Evolutionary conservation across 2,113 vertebrate species (phyloP).

Genomic region (Microcebus murinus): DNA sequence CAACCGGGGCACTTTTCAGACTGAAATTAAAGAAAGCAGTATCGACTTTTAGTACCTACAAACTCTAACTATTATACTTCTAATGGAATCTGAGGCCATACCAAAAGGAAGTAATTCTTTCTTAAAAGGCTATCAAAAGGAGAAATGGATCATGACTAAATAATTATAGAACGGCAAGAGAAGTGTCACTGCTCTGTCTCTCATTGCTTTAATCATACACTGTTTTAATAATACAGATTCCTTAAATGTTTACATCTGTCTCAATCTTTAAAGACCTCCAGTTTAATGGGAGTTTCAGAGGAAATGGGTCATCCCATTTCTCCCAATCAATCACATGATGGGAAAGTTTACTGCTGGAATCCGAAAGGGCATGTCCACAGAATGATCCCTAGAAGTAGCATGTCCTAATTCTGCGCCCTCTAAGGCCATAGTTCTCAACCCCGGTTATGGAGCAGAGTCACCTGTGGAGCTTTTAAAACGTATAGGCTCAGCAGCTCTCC

Average conservation of each 20-base stretch:
- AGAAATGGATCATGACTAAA: not conserved
- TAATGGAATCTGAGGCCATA: not conserved
- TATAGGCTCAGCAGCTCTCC: not conserved
- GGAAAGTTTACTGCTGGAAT: not conserved
- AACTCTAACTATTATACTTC: not conserved
- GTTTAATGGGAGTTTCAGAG: not conserved
- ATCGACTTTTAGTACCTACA: not conserved
- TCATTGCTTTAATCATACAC: not conserved
- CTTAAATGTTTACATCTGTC: not conserved
- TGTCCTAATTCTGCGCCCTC: not conserved
- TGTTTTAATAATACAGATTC: not conserved
- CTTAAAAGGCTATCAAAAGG: not conserved
- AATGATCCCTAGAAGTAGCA: rapidly evolving
- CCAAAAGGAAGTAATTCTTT: conserved; percentile 2
- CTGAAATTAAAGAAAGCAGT: not conserved
- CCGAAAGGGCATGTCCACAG: not conserved
- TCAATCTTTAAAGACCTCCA: not conserved
- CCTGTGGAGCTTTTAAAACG: not conserved
- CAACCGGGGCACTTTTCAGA: not conserved
- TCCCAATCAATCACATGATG: not conserved
- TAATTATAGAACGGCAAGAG: not conserved
- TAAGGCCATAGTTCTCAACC: not conserved
- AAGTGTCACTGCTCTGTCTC: not conserved
- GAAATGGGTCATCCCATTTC: not conserved
- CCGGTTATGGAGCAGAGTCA: not conserved